Evolutionary conservation across 2,113 vertebrate species (phyloP).

Genomic region (Mus musculus): DNA sequence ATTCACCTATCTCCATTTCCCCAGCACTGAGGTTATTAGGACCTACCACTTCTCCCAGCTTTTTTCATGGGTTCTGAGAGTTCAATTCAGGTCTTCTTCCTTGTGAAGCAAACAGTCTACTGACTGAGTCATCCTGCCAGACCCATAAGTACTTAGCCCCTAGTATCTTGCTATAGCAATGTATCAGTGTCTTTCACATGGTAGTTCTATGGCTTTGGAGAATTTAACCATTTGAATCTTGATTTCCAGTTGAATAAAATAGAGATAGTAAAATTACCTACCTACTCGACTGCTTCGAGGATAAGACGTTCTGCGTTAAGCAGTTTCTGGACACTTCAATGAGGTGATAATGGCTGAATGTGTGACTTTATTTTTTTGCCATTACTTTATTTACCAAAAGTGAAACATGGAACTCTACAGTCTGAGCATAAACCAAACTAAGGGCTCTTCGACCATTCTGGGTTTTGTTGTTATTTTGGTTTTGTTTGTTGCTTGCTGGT

Average conservation of each 20-base stretch:
- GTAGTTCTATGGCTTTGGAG: background rate
- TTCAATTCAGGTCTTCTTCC: background rate
- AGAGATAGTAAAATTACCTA: background rate
- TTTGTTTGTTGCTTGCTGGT: background rate
- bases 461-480: background rate
- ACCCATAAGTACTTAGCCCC: background rate
- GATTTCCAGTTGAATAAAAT: background rate
- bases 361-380: background rate
- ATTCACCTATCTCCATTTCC: background rate
- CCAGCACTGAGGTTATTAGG: background rate
- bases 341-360: background rate
- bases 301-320: background rate
- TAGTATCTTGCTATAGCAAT: background rate
- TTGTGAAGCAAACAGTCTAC: background rate
- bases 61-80: background rate
- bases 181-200: background rate
- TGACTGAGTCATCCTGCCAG: background rate
- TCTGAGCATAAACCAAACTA: background rate
- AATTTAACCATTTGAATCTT: background rate
- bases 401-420: background rate
- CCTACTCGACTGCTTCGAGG: background rate
- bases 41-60: background rate
- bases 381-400: background rate
- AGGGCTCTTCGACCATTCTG: background rate
- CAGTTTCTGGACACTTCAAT: background rate